phyloP scores from a whole-genome alignment of 1,140 invertebrate genomes.

The Tetranychus cinnabarinus region DNA sequence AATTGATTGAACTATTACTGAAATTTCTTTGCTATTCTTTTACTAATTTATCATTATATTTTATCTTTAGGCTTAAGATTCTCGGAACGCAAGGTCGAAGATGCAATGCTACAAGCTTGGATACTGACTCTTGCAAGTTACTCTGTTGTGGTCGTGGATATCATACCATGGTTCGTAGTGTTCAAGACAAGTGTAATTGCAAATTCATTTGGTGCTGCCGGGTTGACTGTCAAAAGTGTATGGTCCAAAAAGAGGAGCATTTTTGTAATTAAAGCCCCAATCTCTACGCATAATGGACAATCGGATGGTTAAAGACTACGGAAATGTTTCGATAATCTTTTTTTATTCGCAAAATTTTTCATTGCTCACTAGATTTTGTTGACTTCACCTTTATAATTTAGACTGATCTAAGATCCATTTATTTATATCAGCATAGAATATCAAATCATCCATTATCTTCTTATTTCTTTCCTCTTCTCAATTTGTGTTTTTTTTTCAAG shows the following conservation, averaged over 20 bases:
- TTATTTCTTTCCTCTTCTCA: too few relatives aligned
- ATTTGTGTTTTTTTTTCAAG: too few relatives aligned
- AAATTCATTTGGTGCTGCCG: slow-evolving; percentile 87
- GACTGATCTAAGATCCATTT: too few relatives aligned
- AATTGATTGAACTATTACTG: neutral
- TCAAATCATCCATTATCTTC: too few relatives aligned
- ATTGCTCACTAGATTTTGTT: too few relatives aligned
- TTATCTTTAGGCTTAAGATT: slow-evolving; percentile 36
- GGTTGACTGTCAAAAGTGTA: slow-evolving; percentile 66
- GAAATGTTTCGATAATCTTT: too few relatives aligned
- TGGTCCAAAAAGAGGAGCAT: neutral
- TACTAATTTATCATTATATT: neutral
- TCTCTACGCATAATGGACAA: too few relatives aligned
- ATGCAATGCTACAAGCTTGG: slow-evolving; percentile 50
- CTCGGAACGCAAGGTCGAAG: slow-evolving; percentile 50
- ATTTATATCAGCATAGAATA: too few relatives aligned
- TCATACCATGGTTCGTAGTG: slow-evolving; percentile 37
- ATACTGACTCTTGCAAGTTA: slow-evolving; percentile 54
- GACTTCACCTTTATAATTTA: too few relatives aligned
- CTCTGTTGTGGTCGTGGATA: slow-evolving; percentile 63
- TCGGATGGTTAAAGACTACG: too few relatives aligned
- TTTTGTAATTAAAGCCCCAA: slow-evolving; percentile 4
- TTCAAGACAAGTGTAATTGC: slow-evolving; percentile 63
- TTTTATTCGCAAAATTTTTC: too few relatives aligned
- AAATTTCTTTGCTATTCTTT: neutral